Evolutionary conservation across 2,797 vertebrate species (phyloP).

Genomic region (Hippoglossus hippoglossus): DNA sequence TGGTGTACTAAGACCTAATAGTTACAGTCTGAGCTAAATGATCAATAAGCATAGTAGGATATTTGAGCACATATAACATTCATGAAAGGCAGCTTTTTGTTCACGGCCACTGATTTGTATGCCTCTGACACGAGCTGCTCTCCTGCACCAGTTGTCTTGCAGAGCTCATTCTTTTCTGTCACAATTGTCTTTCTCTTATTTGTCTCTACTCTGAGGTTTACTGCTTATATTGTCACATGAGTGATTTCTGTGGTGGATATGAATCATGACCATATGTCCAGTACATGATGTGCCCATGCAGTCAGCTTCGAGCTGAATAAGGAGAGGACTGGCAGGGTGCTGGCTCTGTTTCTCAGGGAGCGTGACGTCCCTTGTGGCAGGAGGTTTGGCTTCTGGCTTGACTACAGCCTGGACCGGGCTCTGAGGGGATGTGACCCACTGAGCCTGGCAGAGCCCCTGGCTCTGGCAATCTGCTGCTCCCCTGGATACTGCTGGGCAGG

Average conservation of each 20-base stretch:
- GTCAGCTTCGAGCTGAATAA: slow-evolving; percentile 54
- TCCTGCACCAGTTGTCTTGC: slow-evolving; percentile 7
- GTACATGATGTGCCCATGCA: slow-evolving; percentile 61
- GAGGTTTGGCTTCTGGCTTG: slow-evolving; percentile 58
- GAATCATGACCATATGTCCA: slow-evolving; percentile 76
- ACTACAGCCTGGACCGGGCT: slow-evolving; percentile 54
- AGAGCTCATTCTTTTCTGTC: slow-evolving; percentile 13
- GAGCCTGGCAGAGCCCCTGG: slow-evolving; percentile 71
- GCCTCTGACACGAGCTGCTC: slow-evolving; percentile 3
- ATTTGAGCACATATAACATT: too few relatives aligned
- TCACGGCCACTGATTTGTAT: background rate
- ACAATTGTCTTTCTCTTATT: background rate
- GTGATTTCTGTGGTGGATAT: slow-evolving; percentile 49
- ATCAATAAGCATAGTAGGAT: too few relatives aligned
- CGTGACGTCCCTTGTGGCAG: slow-evolving; percentile 67
- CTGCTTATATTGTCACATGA: slow-evolving; percentile 32
- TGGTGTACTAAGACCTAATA: background rate
- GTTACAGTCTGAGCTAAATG: background rate
- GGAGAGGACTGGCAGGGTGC: slow-evolving; percentile 36
- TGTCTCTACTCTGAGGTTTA: slow-evolving; percentile 20
- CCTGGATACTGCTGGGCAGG: slow-evolving; percentile 48
- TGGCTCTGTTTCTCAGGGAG: slow-evolving; percentile 56
- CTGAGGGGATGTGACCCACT: slow-evolving; percentile 81
- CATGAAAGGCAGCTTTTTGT: slow-evolving; percentile 5
- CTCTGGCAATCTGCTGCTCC: slow-evolving; percentile 77